Conservation (phyloP, 35 echinoderm and acorn worm genomes). For the Lytechinus pictus region DNA sequence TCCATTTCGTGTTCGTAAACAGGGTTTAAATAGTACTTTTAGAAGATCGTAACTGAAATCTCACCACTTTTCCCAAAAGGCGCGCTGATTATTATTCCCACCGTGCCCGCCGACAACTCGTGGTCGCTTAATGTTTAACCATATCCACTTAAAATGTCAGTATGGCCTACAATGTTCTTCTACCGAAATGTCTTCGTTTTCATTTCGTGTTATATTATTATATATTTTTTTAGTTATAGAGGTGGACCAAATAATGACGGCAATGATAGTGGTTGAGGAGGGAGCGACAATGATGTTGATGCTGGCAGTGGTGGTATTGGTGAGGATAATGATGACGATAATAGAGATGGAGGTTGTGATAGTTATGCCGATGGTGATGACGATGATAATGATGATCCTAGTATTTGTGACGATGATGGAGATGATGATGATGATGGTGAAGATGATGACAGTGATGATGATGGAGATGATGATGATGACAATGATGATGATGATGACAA, state of each 20-base stretch:
- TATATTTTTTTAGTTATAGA: neutral
- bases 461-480: neutral
- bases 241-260: neutral
- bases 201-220: neutral
- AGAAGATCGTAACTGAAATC: neutral
- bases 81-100: neutral
- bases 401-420: neutral
- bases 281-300: neutral
- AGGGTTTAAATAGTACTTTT: neutral
- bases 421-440: constrained; percentile 1
- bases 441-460: neutral
- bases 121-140: neutral
- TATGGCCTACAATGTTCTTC: neutral
- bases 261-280: neutral
- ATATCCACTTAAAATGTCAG: neutral
- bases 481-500: neutral
- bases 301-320: neutral
- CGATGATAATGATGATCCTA: neutral
- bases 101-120: neutral
- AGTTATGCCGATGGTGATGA: neutral
- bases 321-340: neutral
- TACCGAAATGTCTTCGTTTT: too few relatives aligned
- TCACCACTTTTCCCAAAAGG: neutral
- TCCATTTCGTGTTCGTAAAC: neutral
- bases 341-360: neutral